These are phyloP conservation scores for Syrrhaptes paradoxus DNA, from an alignment of 2,113 vertebrate species.

Conservation along the genomic window DNA sequence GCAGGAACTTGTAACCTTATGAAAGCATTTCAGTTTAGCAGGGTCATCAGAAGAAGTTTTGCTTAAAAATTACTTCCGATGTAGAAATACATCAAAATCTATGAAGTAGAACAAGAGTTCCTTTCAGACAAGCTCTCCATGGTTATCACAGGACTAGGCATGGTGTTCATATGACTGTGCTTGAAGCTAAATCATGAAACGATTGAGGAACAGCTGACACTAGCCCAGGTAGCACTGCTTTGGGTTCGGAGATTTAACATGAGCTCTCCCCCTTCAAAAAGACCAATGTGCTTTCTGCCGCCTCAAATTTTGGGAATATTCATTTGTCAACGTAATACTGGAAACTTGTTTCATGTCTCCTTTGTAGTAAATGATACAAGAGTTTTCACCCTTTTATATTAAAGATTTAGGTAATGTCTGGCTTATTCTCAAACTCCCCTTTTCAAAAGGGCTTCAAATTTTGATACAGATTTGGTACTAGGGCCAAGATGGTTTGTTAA, in stretches of 20 bases:
- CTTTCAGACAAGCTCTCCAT: slow-evolving; percentile 23
- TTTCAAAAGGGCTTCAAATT: background rate
- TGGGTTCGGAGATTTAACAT: background rate
- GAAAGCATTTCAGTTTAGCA: background rate
- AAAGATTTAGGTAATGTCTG: background rate
- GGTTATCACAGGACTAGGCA: slow-evolving; percentile 42
- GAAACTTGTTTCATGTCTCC: background rate
- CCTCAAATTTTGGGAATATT: background rate
- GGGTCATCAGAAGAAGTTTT: background rate
- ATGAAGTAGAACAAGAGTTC: slow-evolving; percentile 8
- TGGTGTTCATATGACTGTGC: slow-evolving; percentile 43
- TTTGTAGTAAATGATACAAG: background rate
- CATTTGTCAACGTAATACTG: background rate
- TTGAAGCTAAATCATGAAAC: background rate
- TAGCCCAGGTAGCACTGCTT: background rate
- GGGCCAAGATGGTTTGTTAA: background rate
- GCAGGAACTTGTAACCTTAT: background rate
- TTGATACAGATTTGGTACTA: background rate
- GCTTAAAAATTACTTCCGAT: slow-evolving; percentile 1
- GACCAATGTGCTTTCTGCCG: background rate
- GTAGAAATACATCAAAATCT: background rate
- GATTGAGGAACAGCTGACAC: background rate
- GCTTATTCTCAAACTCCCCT: background rate
- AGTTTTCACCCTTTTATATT: background rate
- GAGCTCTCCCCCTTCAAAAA: background rate